Evolutionary conservation across 2,113 vertebrate genomes (phyloP), one percentile per base, ranked within the genome.

Genomic region (Edolisoma coerulescens): DNA sequence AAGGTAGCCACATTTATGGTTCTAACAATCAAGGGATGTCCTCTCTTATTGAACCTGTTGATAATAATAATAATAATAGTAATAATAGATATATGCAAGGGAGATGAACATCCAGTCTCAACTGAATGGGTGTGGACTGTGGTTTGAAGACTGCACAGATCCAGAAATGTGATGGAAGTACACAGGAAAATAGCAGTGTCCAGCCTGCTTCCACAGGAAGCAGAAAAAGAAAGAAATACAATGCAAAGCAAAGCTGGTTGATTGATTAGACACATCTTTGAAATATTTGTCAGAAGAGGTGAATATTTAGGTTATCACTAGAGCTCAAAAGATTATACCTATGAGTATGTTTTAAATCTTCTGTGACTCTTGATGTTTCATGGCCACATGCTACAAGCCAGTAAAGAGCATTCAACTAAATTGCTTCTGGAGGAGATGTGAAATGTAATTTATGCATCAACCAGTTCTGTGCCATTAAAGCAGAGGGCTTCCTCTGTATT

Each of bases 41-140:
- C 37, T 70, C 10, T 49, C 4, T 19, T 85, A 22, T 7, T 59
- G 19, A 83, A 59, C 28, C 3, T 1, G 1, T 65, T 90, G 33
- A 24, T 18, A 17, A 15, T 24, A 50, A 35, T 22, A 69, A 28
- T 22, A 32, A 16, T 11, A 13, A 19, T 27, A 11, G 9, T n/a
- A 28, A 22, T 28, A 57, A 57, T n/a, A 79, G 17, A 60, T 1
- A 56, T 45, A 52, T 65, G 18, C 19, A 59, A 71, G 9, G 10
- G 16, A 11, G 6, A 13, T 68, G 6, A 23, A 47, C 33, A 12
- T 60, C 28, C 24, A 47, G 0, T 28, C 39, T 78, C 1, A 0
- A 16, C 6, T 5, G 39, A 76, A 64, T 42, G 14, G 9, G 8
- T 39, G 16, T 54, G 22, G 13, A 23, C 30, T 78, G 23, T 57